Evolutionary conservation across 2,113 vertebrate species (phyloP).

Genomic region (Talpa occidentalis): DNA sequence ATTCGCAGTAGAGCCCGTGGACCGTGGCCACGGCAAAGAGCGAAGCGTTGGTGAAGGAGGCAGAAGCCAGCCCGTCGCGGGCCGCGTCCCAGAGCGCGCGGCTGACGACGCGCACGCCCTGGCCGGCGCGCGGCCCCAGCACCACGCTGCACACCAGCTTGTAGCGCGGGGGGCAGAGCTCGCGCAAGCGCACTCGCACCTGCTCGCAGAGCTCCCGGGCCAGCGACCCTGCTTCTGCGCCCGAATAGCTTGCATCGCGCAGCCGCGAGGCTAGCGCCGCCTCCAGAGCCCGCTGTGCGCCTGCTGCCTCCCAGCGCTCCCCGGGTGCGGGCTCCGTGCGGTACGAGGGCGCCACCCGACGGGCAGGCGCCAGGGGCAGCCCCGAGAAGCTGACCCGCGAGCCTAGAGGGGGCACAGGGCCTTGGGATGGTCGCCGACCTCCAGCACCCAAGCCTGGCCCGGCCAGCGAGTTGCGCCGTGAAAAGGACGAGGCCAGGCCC

Average conservation of each 20-base stretch:
- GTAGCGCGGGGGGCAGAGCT: constrained; percentile 86
- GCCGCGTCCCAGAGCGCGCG: constrained; percentile 84
- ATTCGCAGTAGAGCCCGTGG: constrained; percentile 88
- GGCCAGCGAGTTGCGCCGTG: constrained; percentile 84
- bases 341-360: constrained; percentile 71
- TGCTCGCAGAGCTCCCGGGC: constrained; percentile 83
- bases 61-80: constrained; percentile 83
- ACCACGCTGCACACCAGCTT: constrained; percentile 89
- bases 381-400: constrained; percentile 87
- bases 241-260: constrained; percentile 69
- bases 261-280: constrained; percentile 68
- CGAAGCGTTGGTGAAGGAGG: constrained; percentile 85
- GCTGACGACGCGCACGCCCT: constrained; percentile 86
- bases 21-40: constrained; percentile 88
- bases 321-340: constrained; percentile 83
- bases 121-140: constrained; percentile 84
- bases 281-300: constrained; percentile 80
- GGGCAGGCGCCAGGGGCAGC: constrained; percentile 82
- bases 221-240: constrained; percentile 68
- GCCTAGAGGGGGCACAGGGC: constrained; percentile 80
- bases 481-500: constrained; percentile 67
- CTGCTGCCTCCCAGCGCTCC: constrained; percentile 73
- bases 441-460: constrained; percentile 26
- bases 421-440: constrained; percentile 83
- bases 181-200: constrained; percentile 80